These are phyloP conservation scores for Panzeria rudis DNA, from an alignment of 2,888 invertebrate genomes.

Conservation along the genomic window DNA sequence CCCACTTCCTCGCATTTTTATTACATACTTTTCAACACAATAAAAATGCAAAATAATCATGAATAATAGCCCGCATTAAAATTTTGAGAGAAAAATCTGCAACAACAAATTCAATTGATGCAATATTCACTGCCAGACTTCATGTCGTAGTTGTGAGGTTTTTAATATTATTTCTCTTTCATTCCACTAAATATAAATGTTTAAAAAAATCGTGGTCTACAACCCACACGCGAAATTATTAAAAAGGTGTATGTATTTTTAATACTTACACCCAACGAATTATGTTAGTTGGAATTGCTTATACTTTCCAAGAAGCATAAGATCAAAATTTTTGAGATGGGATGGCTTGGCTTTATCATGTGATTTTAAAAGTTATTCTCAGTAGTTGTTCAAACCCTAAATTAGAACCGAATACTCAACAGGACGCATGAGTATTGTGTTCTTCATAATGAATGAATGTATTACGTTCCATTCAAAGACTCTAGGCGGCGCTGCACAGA, in stretches of 20 bases:
- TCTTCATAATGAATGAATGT: no score
- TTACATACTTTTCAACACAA: constrained; percentile 28
- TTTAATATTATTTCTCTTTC: constrained; percentile 2
- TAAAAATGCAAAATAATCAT: constrained; percentile 49
- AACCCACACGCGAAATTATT: constrained; percentile 56
- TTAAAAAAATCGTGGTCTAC: constrained; percentile 66
- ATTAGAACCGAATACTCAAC: no score
- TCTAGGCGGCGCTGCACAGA: no score
- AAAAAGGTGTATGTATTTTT: constrained; percentile 37
- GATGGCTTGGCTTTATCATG: no score
- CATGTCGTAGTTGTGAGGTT: constrained; percentile 57
- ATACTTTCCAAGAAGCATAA: no score
- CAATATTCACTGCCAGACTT: constrained; percentile 63
- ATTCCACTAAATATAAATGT: constrained; percentile 28
- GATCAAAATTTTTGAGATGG: background rate
- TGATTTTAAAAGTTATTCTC: no score
- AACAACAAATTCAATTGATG: constrained; percentile 46
- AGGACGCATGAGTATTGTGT: no score
- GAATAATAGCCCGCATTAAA: constrained; percentile 56
- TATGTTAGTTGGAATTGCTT: background rate
- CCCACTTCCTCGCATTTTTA: constrained; percentile 56
- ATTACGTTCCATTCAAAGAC: no score
- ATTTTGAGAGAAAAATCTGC: constrained; percentile 14
- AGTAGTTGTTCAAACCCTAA: no score
- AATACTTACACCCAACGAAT: constrained; percentile 29